Base-by-base conservation (phyloP, 2,888 invertebrate genomes). In the Nasonia oneida region DNA sequence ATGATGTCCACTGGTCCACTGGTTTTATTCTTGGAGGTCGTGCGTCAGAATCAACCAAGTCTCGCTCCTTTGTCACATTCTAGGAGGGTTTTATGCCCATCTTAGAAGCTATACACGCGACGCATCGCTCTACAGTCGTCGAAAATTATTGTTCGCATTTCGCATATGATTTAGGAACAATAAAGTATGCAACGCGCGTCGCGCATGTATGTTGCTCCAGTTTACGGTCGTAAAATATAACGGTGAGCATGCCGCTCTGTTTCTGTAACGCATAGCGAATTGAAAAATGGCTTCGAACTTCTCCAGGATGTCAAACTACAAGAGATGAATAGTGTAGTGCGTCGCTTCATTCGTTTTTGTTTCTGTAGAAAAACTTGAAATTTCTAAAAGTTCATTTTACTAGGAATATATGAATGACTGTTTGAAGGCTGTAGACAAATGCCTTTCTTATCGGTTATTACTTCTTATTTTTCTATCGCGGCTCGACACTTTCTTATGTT, bases 141-240 rank as follows among this genome's bases (percentile, higher is more conserved):
- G 64, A 75, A 3, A 64, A 64, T 64, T 81, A 47, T 64, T 47
- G 61, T 29, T 61, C n/a, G 10, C 39, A 23, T 73, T 23, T 33
- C n/a, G 33, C 61, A 50, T 75, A 81, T 81, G 33, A 81, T 75
- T 74, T 71, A 64, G 29, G 81, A 75, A 75, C 61, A 75, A 75
- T 75, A 74, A 75, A 74, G 64, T 73, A 14, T 6, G 14, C 6
- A 5, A 37, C 14, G 23, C 47, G 10, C 15, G 12, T n/a, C 3
- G 5, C 18, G 29, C 29, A 8, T 12, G 12, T 15, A 4, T 8
- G 6, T 29, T 57, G 42, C 80, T 73, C 33, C 37, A 33, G 33
- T 61, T 61, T 61, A 61, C 57, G 8, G 14, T 81, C 61, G 18
- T 81, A 81, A 81, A 81, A 61, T 61, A 61, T 73, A 61, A 23